These are phyloP conservation scores for Limanda limanda DNA, from an alignment of 2,113 vertebrate genomes.

Conservation along the genomic window DNA sequence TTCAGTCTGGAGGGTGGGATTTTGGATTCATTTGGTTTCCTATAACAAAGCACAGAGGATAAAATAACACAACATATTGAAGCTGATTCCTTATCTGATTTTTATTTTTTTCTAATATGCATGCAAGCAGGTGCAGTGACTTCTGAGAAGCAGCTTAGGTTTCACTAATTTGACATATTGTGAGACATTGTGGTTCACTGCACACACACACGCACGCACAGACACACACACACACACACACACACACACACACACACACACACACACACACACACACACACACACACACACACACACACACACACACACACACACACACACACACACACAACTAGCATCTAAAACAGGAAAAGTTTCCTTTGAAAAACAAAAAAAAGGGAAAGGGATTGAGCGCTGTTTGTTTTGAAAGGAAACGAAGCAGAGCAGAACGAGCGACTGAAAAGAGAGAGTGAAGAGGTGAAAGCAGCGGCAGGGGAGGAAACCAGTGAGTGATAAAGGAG, in stretches of 20 bases:
- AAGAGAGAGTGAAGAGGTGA: constrained; percentile 50
- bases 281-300: constrained; percentile 12
- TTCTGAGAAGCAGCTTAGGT: constrained; percentile 2
- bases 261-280: constrained; percentile 11
- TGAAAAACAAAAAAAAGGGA: constrained; percentile 35
- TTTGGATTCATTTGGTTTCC: background rate
- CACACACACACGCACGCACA: background rate
- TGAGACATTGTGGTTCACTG: constrained; percentile 57
- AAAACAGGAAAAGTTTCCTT: constrained; percentile 44
- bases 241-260: constrained; percentile 7
- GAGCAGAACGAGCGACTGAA: constrained; percentile 60
- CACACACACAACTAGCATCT: constrained; percentile 3
- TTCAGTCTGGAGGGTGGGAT: no score
- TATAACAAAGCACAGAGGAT: background rate
- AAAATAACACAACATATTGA: background rate
- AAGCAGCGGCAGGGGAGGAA: constrained; percentile 22
- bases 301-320: constrained; percentile 4
- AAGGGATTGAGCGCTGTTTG: constrained; percentile 38
- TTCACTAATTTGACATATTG: constrained; percentile 66
- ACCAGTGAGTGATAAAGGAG: constrained; percentile 55
- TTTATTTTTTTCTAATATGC: background rate
- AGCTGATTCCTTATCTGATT: background rate
- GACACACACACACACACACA: background rate
- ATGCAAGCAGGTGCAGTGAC: constrained; percentile 52
- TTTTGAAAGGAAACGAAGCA: constrained; percentile 62